Percentiles rank a stretch among this genome's conserved stretches.
These are phyloP conservation scores for Pristionchus maxplancki DNA, from an alignment of 2,888 invertebrate genomes.

Conservation along the genomic window DNA sequence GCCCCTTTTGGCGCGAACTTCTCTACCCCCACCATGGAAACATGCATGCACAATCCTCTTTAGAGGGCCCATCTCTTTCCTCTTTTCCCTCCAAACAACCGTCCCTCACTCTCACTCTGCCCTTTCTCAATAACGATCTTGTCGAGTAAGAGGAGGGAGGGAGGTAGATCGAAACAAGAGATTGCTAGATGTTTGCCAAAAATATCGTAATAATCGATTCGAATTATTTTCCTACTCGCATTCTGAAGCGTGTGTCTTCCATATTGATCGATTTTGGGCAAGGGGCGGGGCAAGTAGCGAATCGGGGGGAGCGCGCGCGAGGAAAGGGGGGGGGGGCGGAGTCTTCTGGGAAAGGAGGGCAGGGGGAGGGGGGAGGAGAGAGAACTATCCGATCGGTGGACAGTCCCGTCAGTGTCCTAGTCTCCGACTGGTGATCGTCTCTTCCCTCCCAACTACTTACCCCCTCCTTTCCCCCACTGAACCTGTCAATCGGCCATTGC, in stretches of 20 bases:
- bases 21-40: background rate
- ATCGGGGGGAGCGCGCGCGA: conserved; percentile 11
- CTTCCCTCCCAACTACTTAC: background rate
- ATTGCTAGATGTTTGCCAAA: background rate
- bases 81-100: conserved; percentile 31
- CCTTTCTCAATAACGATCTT: conserved; percentile 18
- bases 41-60: conserved; percentile 25
- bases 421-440: conserved; percentile 24
- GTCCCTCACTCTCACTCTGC: background rate
- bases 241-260: background rate
- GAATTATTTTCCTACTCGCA: background rate
- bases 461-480: background rate
- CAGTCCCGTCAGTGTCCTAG: conserved; percentile 44
- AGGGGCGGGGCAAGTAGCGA: background rate
- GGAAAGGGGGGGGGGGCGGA: conserved; percentile 42
- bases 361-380: conserved; percentile 18
- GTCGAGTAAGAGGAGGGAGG: background rate
- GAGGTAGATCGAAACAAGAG: background rate
- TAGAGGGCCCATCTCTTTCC: conserved; percentile 36
- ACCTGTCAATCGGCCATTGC: background rate
- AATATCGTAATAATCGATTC: background rate
- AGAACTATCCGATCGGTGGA: conserved; percentile 35
- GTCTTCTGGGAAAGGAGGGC: background rate
- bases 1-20: background rate
- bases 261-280: background rate